These are phyloP conservation scores for Decapterus maruadsi DNA, from an alignment of 2,797 vertebrate species.

Conservation along the genomic window DNA sequence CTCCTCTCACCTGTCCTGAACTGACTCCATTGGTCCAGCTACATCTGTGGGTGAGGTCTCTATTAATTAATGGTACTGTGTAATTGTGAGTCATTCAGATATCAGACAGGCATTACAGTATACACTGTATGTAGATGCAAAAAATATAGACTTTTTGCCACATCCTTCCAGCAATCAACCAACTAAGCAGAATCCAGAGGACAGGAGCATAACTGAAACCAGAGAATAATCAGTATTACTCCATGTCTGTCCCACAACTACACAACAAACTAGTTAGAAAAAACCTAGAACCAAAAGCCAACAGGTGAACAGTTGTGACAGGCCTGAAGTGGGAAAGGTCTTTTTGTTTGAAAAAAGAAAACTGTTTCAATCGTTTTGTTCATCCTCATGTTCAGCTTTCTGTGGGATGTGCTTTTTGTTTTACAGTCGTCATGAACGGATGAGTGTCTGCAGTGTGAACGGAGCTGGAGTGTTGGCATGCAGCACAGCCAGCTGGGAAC, in stretches of 20 bases:
- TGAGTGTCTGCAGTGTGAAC: conserved; percentile 38
- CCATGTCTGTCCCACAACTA: background rate
- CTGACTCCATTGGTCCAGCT: too few species aligned
- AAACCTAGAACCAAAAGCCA: background rate
- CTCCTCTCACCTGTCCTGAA: too few species aligned
- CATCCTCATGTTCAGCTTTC: background rate
- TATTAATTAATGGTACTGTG: too few species aligned
- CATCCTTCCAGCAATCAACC: background rate
- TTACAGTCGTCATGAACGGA: background rate
- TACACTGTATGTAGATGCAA: too few species aligned
- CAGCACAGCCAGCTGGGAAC: conserved; percentile 40
- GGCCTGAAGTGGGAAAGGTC: background rate
- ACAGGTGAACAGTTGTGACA: background rate
- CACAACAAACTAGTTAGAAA: too few species aligned
- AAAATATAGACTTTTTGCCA: too few species aligned
- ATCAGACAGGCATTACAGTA: too few species aligned
- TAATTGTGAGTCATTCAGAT: too few species aligned
- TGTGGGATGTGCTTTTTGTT: background rate
- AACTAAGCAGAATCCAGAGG: background rate
- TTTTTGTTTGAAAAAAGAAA: background rate
- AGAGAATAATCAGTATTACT: background rate
- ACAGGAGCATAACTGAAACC: too few species aligned
- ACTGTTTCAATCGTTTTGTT: background rate
- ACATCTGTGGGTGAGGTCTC: too few species aligned
- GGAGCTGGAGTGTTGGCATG: conserved; percentile 35